Base-by-base conservation (phyloP, 53 echinoderm and acorn worm genomes). In the Holothuria leucospilota region DNA sequence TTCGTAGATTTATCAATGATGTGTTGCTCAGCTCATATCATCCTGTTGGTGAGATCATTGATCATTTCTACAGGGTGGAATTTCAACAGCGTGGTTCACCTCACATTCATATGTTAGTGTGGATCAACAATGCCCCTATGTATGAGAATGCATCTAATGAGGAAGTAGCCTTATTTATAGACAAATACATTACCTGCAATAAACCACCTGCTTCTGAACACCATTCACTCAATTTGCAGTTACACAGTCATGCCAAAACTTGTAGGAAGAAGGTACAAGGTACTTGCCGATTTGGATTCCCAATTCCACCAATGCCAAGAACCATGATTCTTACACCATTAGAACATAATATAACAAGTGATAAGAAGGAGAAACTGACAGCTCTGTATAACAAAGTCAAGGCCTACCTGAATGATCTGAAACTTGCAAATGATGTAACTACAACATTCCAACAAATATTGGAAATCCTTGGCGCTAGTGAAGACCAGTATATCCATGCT, bases 271-370 rank as follows among this genome's bases (percentile, higher is more conserved):
- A n/a, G n/a, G n/a, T n/a, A n/a, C n/a, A n/a, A n/a, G n/a, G 59
- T 52, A 25, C 58, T 78, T 78, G 78, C 20, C 13, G 78, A 4
- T 78, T 78, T 78, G 78, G 78, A 26, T 78, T 78, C 28, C 78
- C 78, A 53, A 78, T 78, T 25, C 78, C 78, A 53, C 78, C 78
- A 56, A 78, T 78, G 78, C 78, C 78, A 10, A 78, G 58, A 25
- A 78, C 78, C 3, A 78, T 53, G 58, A 53, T 78, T 78, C 28
- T 78, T 3, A 78, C 78, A 78, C 78, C 78, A 58, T 25, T 78
- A 27, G 23, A 74, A 13, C 2, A 73, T 27, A 51, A 77, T 51
- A 0, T 46, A 7, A 7, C 3, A 46, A 46, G 46, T 46, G 46
- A 46, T 46, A 7, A 46, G 0, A 46, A 46, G 46, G 46, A 46